Evolutionary conservation across 2,888 invertebrate genomes (phyloP), one percentile per base, ranked within the genome.

Genomic region (Chrysolina haemoptera): DNA sequence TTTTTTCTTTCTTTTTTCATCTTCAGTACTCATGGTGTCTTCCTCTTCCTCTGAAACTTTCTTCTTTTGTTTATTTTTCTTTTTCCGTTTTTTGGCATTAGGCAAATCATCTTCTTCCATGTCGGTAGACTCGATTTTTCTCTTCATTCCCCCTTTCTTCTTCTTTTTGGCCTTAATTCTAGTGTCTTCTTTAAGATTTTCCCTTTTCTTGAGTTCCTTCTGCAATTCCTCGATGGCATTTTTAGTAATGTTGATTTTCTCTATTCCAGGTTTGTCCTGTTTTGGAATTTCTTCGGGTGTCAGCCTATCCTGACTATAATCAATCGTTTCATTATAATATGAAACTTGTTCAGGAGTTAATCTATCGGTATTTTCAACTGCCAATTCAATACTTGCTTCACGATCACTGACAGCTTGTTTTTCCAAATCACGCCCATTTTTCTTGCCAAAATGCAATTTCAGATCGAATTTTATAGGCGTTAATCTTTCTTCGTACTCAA

Each of bases 401-500:
- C 20, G 12, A 20, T 53, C 20, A 53, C 10, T 53, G 12, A 10
- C 12, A 12, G 11, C 18, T 11, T 12, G 12, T 62, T 8, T 41
- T 62, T 64, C 64, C 40, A 64, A 35, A 22, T 59, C 11, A 14
- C 14, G 59, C 0, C 75, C 35, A 50, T 64, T 65, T 68, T 62
- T 16, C 27, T 20, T 11, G 16, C 11, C n/a, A 14, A 48, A 22
- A 6, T 27, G n/a, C 14, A 27, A 27, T 27, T 59, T 59, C 59
- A 59, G 35, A 59, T 59, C 59, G 14, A 59, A 59, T 27, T 59
- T 27, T 22, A 59, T 27, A 2, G 59, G 59, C n/a, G 48, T 64
- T 62, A 71, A 66, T 72, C 69, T 62, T 65, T 77, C 62, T 70
- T 77, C 76, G 70, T 73, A 71, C 53, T 76, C 41, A 46, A 53